phyloP scores from a whole-genome alignment of 2,797 vertebrate species.

The Enteromius mattozi region DNA sequence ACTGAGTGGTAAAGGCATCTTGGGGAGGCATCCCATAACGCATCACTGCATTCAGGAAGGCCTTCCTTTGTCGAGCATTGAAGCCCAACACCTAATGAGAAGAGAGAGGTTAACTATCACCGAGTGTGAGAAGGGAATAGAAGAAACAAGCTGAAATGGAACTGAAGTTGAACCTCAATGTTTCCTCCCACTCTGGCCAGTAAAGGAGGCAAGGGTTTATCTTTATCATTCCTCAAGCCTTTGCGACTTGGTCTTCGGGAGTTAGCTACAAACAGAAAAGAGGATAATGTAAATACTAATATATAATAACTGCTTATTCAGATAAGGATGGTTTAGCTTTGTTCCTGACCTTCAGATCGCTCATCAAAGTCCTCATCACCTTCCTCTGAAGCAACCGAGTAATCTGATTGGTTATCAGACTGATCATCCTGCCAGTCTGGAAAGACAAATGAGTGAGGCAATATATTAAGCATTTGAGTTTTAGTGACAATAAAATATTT shows the following conservation, averaged over 20 bases:
- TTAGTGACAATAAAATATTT: neutral
- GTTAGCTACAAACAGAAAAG: conserved; percentile 74
- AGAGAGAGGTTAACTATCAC: neutral
- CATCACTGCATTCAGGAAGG: conserved; percentile 98
- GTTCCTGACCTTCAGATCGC: conserved; percentile 88
- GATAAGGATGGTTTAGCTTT: neutral
- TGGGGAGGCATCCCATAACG: conserved; percentile 99
- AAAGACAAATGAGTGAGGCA: conserved; percentile 45
- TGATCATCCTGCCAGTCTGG: conserved; percentile 99
- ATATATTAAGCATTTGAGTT: conserved; percentile 18
- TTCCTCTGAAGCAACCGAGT: conserved; percentile 97
- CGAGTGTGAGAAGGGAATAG: neutral
- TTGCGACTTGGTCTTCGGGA: conserved; percentile 93
- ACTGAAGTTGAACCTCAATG: conserved; percentile 84
- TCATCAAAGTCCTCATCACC: conserved; percentile 98
- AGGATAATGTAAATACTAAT: conserved; percentile 14
- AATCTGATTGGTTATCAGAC: conserved; percentile 98
- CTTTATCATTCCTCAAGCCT: conserved; percentile 95
- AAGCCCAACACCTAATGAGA: conserved; percentile 90
- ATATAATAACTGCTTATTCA: neutral
- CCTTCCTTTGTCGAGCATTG: conserved; percentile 96
- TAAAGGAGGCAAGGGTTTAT: conserved; percentile 95
- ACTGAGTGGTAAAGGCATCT: conserved; percentile 98
- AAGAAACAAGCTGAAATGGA: neutral
- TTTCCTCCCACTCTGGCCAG: conserved; percentile 97